These are phyloP conservation scores for Apeira syringaria DNA, from an alignment of 2,888 invertebrate species.

Conservation along the genomic window DNA sequence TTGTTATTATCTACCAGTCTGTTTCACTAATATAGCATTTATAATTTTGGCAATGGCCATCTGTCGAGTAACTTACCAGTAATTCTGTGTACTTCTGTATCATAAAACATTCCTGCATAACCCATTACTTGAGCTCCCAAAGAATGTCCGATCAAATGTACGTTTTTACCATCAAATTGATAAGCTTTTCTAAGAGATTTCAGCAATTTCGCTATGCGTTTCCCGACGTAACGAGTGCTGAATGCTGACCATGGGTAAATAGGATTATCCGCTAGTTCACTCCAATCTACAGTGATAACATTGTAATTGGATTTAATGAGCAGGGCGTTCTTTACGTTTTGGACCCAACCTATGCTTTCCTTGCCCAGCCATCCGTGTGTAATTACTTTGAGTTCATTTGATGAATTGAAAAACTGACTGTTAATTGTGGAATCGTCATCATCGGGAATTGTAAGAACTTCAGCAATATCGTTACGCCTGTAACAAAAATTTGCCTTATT, in stretches of 20 bases:
- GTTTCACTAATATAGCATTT: no score
- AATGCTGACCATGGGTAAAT: conserved; percentile 69
- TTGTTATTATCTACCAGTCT: no score
- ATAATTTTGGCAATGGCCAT: no score
- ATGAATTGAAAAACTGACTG: conserved; percentile 62
- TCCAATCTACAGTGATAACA: conserved; percentile 78
- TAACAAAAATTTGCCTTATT: not conserved
- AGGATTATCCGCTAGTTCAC: conserved; percentile 58
- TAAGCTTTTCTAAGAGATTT: conserved; percentile 44
- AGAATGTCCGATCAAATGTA: conserved; percentile 81
- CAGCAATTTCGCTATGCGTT: conserved; percentile 55
- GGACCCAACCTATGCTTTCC: conserved; percentile 59
- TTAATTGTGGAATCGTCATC: conserved; percentile 37
- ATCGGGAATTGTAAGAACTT: conserved; percentile 48
- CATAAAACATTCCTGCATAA: conserved; percentile 77
- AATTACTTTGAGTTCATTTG: conserved; percentile 70
- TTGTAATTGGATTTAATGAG: conserved; percentile 69
- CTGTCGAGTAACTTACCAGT: conserved; percentile 82
- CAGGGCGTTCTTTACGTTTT: conserved; percentile 67
- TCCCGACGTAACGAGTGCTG: conserved; percentile 70
- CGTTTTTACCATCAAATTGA: conserved; percentile 37
- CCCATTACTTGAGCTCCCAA: conserved; percentile 85
- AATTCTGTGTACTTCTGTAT: conserved; percentile 75
- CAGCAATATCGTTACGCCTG: conserved; percentile 57
- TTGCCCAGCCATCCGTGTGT: conserved; percentile 82